A percentile compares a stretch with the other conserved stretches of the same genome.
Evolutionary conservation across 2,888 invertebrate genomes (phyloP).

Genomic region (Stictocephala bisonia): DNA sequence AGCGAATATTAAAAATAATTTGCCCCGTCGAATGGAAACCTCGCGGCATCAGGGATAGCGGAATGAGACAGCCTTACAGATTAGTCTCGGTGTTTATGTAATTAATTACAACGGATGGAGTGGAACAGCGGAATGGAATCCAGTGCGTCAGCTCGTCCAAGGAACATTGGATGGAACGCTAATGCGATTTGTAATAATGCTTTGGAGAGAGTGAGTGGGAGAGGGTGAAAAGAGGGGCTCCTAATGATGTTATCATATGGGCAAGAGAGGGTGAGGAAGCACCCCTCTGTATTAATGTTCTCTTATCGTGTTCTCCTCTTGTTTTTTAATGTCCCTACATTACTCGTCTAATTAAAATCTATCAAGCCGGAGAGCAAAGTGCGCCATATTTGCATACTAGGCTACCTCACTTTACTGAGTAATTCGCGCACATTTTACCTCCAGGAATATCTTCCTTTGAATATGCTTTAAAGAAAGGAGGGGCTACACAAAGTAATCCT

Average conservation of each 20-base stretch:
- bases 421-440: neutral
- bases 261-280: slow-evolving; percentile 35
- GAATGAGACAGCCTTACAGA: slow-evolving; percentile 33
- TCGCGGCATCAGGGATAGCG: no score
- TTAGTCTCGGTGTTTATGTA: slow-evolving; percentile 33
- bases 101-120: slow-evolving; percentile 33
- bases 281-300: slow-evolving; percentile 57
- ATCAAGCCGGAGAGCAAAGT: slow-evolving; percentile 39
- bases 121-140: slow-evolving; percentile 12
- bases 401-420: neutral
- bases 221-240: neutral
- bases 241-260: slow-evolving; percentile 46
- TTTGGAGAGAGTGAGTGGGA: slow-evolving; percentile 2
- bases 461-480: no score
- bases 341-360: slow-evolving; percentile 51
- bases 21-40: no score
- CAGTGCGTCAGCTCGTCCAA: slow-evolving; percentile 29
- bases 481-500: no score
- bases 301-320: slow-evolving; percentile 50
- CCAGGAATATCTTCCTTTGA: no score
- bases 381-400: slow-evolving; percentile 22
- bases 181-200: slow-evolving; percentile 33
- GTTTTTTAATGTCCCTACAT: slow-evolving; percentile 54
- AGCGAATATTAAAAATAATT: no score
- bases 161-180: slow-evolving; percentile 34